Evolutionary conservation across 2,113 vertebrate species (phyloP), one percentile per base, ranked within the genome.

Genomic region (Atherinomorus stipes): DNA sequence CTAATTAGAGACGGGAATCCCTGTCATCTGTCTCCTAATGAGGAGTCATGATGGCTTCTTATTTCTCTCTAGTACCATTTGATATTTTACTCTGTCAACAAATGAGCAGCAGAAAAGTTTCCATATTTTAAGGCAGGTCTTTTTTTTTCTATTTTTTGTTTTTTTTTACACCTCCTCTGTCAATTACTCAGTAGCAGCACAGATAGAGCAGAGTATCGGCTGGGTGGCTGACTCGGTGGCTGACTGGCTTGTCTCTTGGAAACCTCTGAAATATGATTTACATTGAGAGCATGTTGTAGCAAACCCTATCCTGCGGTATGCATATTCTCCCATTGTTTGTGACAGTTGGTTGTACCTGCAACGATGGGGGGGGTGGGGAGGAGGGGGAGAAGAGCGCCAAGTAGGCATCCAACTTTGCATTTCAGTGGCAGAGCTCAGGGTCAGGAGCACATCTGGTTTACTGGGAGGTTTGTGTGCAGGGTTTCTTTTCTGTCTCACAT

Each of bases 361-460:
- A 76, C 12, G 78, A 81, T 76, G 57, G 42, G 80, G 42, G 80
- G 78, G 50, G 49, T 34, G 16, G 66, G 18, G n/a, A 65, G 71
- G 52, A 61, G 68, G 74, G 67, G 83, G n/a, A n/a, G n/a, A n/a
- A n/a, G n/a, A n/a, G n/a, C 61, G 59, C 78, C 78, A 77, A 81
- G 83, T 70, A 83, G 86, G 87, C 88, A 91, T 73, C 80, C 70
- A 49, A 88, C 85, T 93, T 93, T 91, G 92, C 91, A 93, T 93
- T 90, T 90, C 84, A 87, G 87, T 79, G 82, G 85, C 85, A 85
- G 84, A 85, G 88, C 90, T 82, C 81, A 69, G 86, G 90, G 92
- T 92, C 91, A 91, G 86, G 81, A 82, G 83, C 89, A 92, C 92
- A 92, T 93, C 90, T 93, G 92, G 90, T 78, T 89, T 86, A 88